These are phyloP conservation scores for Crossocerus cetratus DNA, from an alignment of 2,888 invertebrate species.

Conservation along the genomic window DNA sequence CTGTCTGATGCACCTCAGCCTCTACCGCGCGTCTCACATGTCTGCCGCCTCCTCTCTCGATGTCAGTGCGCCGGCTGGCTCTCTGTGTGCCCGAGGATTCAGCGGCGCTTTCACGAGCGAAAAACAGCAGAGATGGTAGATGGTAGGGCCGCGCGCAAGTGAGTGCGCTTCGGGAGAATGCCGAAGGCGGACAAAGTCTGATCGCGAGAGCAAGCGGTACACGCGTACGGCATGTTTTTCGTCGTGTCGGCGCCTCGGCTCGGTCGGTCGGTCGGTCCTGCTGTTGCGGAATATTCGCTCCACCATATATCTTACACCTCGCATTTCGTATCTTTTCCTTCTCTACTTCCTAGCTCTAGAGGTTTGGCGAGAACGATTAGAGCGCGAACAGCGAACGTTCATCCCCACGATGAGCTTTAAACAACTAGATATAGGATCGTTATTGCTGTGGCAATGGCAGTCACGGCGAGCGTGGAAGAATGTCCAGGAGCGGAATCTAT, in stretches of 20 bases:
- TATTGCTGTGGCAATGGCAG: slow-evolving; percentile 72
- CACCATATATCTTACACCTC: slow-evolving; percentile 18
- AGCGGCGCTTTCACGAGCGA: background rate
- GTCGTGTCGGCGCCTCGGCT: slow-evolving; percentile 12
- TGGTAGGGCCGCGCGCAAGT: no score
- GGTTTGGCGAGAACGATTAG: slow-evolving; percentile 32
- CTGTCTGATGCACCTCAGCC: slow-evolving; percentile 12
- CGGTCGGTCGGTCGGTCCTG: no score
- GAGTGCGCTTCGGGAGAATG: no score
- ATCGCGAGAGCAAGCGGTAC: slow-evolving; percentile 15
- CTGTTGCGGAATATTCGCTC: slow-evolving; percentile 33
- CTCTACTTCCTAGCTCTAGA: slow-evolving; percentile 11
- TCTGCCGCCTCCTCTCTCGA: no score
- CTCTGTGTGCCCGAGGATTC: background rate
- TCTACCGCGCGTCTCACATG: background rate
- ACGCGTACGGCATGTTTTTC: slow-evolving; percentile 24
- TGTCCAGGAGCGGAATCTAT: slow-evolving; percentile 67
- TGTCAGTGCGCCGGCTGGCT: no score
- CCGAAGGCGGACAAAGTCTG: no score
- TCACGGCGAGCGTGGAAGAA: slow-evolving; percentile 72
- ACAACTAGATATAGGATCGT: slow-evolving; percentile 68
- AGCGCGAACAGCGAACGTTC: slow-evolving; percentile 47
- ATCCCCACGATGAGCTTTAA: slow-evolving; percentile 56
- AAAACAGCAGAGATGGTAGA: background rate
- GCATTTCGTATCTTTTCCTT: background rate